Evolutionary conservation across 2,888 invertebrate species (phyloP), one percentile per base, ranked within the genome.

Genomic region (Acrobasis repandana): DNA sequence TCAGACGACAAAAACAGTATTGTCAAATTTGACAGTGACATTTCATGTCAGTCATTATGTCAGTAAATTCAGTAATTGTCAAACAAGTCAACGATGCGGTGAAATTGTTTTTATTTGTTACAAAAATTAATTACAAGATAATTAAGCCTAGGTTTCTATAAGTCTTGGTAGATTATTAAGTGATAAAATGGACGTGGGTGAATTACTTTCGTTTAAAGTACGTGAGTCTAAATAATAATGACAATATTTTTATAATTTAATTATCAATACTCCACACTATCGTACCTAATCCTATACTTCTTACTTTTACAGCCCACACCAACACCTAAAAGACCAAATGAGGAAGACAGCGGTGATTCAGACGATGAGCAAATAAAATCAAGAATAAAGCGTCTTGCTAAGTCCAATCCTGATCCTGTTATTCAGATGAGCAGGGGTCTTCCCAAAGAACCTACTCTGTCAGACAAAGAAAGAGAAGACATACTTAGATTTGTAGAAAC

Each of bases 401-500:
- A 93, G 65, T 81, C 91, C 11, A 92, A 88, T 67, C 91, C 90
- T n/a, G 92, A 88, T 33, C 72, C 77, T 51, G 63, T 74, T 10
- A 58, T 81, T 47, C 83, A 68, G 70, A 72, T 90, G 1, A 94
- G 86, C 74, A 93, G 85, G 64, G 92, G 76, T 61, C 82, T 94
- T 2, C 89, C 94, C 0, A 93, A 93, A 66, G 95, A 95, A 75
- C 94, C 94, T 4, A 84, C 93, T 60, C 89, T 95, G 33, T 93
- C 95, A 0, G 95, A 95, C 62, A 95, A 96, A 76, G 96, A 97
- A 82, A 94, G 96, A 69, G 94, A 95, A 71, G 96, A 97, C 76
- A 97, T 97, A 68, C 85, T 97, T 5, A 95, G 95, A 88, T 96
- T 96, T 88, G 97, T 97, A 5, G 97, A 97, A 82, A 96, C 94